Percentiles rank a stretch among this genome's conserved stretches.
Conservation (phyloP, 1,140 invertebrate species). For the Drosophila nigromelanica region DNA sequence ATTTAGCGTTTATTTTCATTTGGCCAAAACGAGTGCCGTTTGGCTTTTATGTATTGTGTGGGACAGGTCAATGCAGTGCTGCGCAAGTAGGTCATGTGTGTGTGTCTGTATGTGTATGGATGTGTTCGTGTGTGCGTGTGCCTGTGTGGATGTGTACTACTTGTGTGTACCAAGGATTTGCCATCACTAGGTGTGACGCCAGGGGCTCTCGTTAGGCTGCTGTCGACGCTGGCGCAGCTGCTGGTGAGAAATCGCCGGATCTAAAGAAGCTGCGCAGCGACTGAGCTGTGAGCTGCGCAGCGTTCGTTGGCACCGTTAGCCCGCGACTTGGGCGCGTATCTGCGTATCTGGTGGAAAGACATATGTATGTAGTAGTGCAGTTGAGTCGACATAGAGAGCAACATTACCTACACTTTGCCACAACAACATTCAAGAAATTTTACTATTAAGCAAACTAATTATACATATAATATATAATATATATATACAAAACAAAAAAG, state of each 20-base stretch:
- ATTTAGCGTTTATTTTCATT: slow-evolving; percentile 25
- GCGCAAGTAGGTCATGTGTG: slow-evolving; percentile 17
- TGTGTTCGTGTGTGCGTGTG: background rate
- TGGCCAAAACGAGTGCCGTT: slow-evolving; percentile 14
- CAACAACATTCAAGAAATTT: slow-evolving; percentile 82
- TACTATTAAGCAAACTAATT: slow-evolving; percentile 80
- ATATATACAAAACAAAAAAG: slow-evolving; percentile 63
- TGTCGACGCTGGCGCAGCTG: slow-evolving; percentile 5
- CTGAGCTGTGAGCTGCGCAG: slow-evolving; percentile 53
- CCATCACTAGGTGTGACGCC: slow-evolving; percentile 46
- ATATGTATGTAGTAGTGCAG: slow-evolving; percentile 81
- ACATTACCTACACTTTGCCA: slow-evolving; percentile 82
- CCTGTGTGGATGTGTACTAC: background rate
- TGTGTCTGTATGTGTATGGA: slow-evolving; percentile 1
- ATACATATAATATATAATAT: slow-evolving; percentile 82
- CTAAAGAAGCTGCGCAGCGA: slow-evolving; percentile 83
- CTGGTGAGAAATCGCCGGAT: slow-evolving; percentile 69
- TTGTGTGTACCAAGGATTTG: background rate
- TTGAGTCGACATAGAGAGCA: slow-evolving; percentile 72
- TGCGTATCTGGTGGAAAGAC: slow-evolving; percentile 78
- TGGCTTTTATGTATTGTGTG: slow-evolving; percentile 11
- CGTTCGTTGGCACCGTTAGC: slow-evolving; percentile 7
- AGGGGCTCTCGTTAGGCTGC: slow-evolving; percentile 21
- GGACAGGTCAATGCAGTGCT: slow-evolving; percentile 26
- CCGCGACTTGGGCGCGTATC: slow-evolving; percentile 12